Conservation (phyloP, 2,113 vertebrate genomes). For the Acrocephalus kingi region DNA sequence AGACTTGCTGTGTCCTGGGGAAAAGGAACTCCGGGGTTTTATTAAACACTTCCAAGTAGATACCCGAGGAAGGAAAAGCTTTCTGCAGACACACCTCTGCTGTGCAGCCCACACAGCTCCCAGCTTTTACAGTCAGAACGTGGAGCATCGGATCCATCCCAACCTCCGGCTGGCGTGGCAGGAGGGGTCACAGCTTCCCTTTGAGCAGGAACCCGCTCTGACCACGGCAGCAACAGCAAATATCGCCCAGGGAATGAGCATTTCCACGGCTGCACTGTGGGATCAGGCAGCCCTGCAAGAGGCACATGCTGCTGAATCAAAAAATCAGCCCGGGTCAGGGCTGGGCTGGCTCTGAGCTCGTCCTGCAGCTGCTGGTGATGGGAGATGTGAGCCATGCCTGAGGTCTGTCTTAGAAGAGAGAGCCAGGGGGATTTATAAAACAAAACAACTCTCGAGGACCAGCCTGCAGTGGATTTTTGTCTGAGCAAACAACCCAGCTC, state of each 20-base stretch:
- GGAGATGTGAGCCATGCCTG: neutral
- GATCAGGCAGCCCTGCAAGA: neutral
- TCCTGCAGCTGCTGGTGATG: neutral
- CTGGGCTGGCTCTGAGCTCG: neutral
- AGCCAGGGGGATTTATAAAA: neutral
- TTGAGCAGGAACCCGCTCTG: neutral
- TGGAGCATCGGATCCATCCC: neutral
- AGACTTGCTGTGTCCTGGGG: neutral
- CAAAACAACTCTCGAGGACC: neutral
- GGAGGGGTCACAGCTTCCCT: neutral
- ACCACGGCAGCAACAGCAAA: fast-evolving
- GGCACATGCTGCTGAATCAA: neutral
- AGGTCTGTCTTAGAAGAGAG: neutral
- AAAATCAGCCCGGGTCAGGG: neutral
- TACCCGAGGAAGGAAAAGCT: neutral
- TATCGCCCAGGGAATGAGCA: neutral
- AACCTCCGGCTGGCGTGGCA: neutral
- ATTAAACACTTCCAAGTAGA: neutral
- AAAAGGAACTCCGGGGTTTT: neutral
- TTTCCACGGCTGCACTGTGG: constrained; percentile 3
- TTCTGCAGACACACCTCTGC: neutral
- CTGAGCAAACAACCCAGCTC: neutral
- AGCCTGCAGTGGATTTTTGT: neutral
- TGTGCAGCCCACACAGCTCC: neutral
- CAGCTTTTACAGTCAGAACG: neutral